Conservation (phyloP, 30 jellyfish, hydroid and myxozoan species). For the Mastigias papua region DNA sequence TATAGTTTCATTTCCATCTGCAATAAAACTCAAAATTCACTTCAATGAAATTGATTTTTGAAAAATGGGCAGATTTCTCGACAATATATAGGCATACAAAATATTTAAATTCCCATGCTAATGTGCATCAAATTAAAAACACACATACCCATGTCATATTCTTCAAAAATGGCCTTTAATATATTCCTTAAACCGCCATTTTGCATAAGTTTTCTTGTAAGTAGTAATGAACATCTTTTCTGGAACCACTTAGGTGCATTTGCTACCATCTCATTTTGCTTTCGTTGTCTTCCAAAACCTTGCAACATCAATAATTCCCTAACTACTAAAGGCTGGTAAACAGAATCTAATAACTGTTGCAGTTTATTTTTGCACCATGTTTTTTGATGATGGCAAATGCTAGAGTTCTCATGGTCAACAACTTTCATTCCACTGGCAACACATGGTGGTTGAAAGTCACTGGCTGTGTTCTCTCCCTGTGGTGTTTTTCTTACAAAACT, state of each 20-base stretch:
- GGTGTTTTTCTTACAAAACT: slow-evolving; percentile 27
- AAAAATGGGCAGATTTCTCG: too few relatives aligned
- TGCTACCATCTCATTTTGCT: neutral
- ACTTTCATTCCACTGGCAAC: neutral
- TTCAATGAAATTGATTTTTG: neutral
- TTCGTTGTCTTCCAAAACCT: slow-evolving; percentile 25
- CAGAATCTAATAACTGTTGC: slow-evolving; percentile 3
- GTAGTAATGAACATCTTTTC: slow-evolving; percentile 57
- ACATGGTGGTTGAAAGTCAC: neutral
- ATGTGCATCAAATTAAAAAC: neutral
- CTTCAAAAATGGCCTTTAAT: slow-evolving; percentile 77
- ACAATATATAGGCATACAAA: too few relatives aligned
- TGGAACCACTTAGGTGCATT: slow-evolving; percentile 45
- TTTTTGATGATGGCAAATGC: slow-evolving; percentile 72
- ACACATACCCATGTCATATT: slow-evolving; percentile 48
- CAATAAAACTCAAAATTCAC: neutral
- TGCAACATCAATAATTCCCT: slow-evolving; percentile 77
- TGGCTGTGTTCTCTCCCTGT: neutral
- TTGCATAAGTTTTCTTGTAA: slow-evolving; percentile 73
- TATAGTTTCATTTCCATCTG: slow-evolving; percentile 40
- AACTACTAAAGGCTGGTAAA: slow-evolving; percentile 78
- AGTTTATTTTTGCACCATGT: slow-evolving; percentile 77
- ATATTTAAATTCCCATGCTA: neutral
- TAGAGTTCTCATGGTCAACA: neutral
- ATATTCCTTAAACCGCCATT: slow-evolving; percentile 77